A percentile compares a stretch with the other conserved stretches of the same genome.
phyloP scores from a whole-genome alignment of 2,797 vertebrate genomes.

The Sorex maritimensis region DNA sequence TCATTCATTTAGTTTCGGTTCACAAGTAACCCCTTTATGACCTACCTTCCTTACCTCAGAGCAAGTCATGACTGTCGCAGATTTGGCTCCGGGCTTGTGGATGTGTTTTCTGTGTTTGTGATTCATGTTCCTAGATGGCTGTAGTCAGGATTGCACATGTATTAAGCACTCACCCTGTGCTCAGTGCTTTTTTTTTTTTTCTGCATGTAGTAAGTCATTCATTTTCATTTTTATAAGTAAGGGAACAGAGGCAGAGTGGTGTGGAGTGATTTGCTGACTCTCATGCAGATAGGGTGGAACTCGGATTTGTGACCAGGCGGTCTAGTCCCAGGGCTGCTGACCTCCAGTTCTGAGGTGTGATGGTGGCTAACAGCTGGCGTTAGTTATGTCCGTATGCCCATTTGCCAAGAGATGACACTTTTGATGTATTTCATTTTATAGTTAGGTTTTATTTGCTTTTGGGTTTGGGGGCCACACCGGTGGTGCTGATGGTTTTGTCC shows the following conservation, averaged over 20 bases:
- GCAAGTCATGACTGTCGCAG: not conserved
- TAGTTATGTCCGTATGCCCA: not conserved
- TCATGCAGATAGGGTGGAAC: not conserved
- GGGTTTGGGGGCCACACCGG: too few relatives aligned
- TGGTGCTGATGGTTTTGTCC: too few relatives aligned
- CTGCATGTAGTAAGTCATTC: slow-evolving; percentile 22
- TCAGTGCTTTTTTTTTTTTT: slow-evolving; percentile 50
- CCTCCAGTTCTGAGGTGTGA: not conserved
- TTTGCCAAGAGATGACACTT: not conserved
- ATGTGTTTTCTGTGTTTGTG: not conserved
- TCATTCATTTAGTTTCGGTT: slow-evolving; percentile 1
- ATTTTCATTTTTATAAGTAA: slow-evolving; percentile 63
- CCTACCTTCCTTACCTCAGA: not conserved
- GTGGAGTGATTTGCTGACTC: slow-evolving; percentile 7
- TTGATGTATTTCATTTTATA: slow-evolving; percentile 6
- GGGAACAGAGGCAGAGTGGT: slow-evolving; percentile 17
- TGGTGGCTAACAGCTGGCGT: not conserved
- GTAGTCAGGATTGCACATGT: not conserved
- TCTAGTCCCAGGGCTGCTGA: not conserved
- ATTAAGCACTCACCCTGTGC: slow-evolving; percentile 29
- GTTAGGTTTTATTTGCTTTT: not conserved
- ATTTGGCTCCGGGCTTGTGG: not conserved
- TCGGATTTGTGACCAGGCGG: slow-evolving; percentile 2
- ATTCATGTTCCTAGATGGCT: not conserved
- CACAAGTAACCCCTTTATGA: not conserved